phyloP scores from a whole-genome alignment of 2,113 vertebrate genomes.

The Peucedramus taeniatus region DNA sequence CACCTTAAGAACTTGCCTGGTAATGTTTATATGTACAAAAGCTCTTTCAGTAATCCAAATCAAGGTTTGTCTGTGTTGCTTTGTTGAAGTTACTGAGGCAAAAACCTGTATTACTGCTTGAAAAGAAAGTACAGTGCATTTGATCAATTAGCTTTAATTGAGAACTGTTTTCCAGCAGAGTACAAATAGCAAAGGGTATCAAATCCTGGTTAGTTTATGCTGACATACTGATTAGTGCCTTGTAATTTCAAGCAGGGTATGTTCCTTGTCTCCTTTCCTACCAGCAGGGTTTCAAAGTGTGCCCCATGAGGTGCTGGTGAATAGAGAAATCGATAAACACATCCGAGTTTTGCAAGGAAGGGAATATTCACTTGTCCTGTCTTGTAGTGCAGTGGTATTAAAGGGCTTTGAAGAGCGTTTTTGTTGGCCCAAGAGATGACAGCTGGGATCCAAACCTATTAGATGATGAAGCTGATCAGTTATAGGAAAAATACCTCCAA shows the following conservation, averaged over 20 bases:
- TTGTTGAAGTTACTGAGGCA: constrained; percentile 21
- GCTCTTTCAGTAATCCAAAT: neutral
- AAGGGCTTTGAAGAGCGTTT: neutral
- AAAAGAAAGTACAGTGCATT: constrained; percentile 38
- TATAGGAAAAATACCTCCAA: neutral
- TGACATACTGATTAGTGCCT: constrained; percentile 10
- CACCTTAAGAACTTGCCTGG: neutral
- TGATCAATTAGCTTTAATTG: constrained; percentile 48
- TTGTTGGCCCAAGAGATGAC: neutral
- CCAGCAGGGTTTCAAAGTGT: neutral
- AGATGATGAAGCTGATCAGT: neutral
- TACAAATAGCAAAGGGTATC: neutral
- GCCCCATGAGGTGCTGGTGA: constrained; percentile 19
- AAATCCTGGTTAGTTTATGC: constrained; percentile 3
- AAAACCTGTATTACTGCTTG: neutral
- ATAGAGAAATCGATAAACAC: neutral
- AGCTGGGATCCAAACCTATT: neutral
- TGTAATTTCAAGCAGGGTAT: constrained; percentile 24
- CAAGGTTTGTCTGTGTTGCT: neutral
- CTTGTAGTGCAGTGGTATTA: neutral
- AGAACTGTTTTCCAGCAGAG: constrained; percentile 45
- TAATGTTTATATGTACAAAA: constrained; percentile 23
- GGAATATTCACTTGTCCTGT: neutral
- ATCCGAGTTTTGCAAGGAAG: neutral
- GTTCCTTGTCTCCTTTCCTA: constrained; percentile 19